Evolutionary conservation across 1,140 invertebrate genomes (phyloP), one percentile per base, ranked within the genome.

Genomic region (Triops cancriformis): DNA sequence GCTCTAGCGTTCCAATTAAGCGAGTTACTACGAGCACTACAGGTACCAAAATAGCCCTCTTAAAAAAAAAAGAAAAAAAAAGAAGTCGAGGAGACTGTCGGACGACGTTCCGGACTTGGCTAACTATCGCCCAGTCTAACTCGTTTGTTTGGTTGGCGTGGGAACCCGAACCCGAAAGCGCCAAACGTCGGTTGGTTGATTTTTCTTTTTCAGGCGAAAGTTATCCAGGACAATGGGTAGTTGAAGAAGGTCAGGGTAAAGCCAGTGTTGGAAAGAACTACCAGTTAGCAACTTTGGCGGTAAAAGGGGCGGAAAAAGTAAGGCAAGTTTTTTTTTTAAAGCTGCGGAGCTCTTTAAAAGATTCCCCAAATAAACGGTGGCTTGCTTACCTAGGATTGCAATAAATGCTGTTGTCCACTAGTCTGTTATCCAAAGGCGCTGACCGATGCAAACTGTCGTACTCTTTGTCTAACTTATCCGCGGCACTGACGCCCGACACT

Each of bases 121-220:
- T 23, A 37, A 64, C 51, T 64, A 64, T 64, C 23, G 5, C 51
- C 51, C 7, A 7, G 51, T 12, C 51, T 18, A 64, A 64, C 51
- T 64, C 51, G 51, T 64, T 64, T 64, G 51, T 64, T 64, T 64
- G 51, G 51, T 64, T 64, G 51, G 51, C 51, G 51, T 64, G 51
- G 51, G 51, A 64, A 64, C 51, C 51, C 51, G 51, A 64, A 64
- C 51, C 23, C 51, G 51, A 64, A 64, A 64, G 51, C 23, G 51
- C 51, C 23, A 23, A 64, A 37, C 10, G 51, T 64, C 51, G 18
- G 14, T 64, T 64, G 51, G 51, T 23, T 64, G 14, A 64, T 23
- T 64, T 64, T 64, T 64, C 9, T 64, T 23, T 18, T 64, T 18
- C 31, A 18, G 51, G 3, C 51, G 51, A 64, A 64, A 64, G 51